Evolutionary conservation across 2,113 vertebrate genomes (phyloP).

Genomic region (Peromyscus polionotus): DNA sequence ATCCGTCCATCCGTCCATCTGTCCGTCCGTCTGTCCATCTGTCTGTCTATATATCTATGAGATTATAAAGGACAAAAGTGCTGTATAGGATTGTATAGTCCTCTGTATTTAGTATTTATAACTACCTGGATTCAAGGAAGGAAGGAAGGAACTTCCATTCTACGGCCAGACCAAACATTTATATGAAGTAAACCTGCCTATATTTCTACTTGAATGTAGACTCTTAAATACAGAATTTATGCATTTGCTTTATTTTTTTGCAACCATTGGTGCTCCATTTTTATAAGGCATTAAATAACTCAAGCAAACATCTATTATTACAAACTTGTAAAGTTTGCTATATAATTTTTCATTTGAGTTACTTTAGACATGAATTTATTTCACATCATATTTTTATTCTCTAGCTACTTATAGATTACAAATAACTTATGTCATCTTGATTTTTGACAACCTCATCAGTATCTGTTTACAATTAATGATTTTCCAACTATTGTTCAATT

Average conservation of each 20-base stretch:
- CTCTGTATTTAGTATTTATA: background rate
- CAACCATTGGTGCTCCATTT: background rate
- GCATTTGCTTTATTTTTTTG: background rate
- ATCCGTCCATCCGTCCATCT: background rate
- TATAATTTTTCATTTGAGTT: background rate
- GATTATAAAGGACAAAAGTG: background rate
- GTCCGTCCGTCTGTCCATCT: background rate
- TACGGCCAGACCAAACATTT: background rate
- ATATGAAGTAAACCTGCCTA: background rate
- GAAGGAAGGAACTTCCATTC: background rate
- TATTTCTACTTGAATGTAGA: background rate
- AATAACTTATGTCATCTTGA: constrained; percentile 55
- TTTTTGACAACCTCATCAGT: constrained; percentile 57
- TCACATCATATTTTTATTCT: constrained; percentile 32
- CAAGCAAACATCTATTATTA: background rate
- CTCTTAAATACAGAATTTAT: background rate
- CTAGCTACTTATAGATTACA: constrained; percentile 29
- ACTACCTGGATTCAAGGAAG: background rate
- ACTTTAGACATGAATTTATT: background rate
- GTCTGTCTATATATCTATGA: background rate
- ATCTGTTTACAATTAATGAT: constrained; percentile 47
- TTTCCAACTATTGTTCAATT: constrained; percentile 67
- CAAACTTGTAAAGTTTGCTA: background rate
- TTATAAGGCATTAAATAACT: background rate
- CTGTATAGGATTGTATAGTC: background rate